Conservation (phyloP, 2,888 invertebrate genomes). For the Sphecodes monilicornis region DNA sequence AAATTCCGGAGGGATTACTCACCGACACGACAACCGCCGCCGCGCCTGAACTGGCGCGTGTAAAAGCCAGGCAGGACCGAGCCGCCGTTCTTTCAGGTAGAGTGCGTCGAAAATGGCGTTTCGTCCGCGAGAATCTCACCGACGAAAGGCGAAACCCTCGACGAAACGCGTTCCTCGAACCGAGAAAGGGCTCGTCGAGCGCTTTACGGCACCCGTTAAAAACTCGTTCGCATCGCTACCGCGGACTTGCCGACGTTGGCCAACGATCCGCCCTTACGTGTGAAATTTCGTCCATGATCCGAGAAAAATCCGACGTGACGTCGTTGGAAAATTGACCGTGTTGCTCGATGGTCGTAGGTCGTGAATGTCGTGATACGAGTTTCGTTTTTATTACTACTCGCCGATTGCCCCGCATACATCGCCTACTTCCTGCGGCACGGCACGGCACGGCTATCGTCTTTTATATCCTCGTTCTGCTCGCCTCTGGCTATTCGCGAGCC, state of each 20-base stretch:
- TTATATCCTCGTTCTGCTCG: conserved; percentile 43
- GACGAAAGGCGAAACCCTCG: conserved; percentile 58
- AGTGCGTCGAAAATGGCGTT: conserved; percentile 46
- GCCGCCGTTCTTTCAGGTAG: conserved; percentile 48
- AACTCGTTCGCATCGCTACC: conserved; percentile 15
- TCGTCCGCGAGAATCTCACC: conserved; percentile 30
- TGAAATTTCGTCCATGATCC: neutral
- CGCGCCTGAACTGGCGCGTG: conserved; percentile 24
- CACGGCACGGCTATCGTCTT: conserved; percentile 24
- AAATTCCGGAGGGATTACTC: conserved; percentile 78
- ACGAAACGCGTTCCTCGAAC: conserved; percentile 48
- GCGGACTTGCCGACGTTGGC: neutral
- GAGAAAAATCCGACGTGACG: neutral
- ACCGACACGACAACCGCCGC: conserved; percentile 50
- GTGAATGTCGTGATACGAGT: conserved; percentile 47
- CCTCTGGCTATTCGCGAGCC: conserved; percentile 11
- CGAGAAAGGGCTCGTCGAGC: conserved; percentile 27
- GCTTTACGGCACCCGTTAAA: conserved; percentile 42
- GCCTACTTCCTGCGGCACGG: conserved; percentile 54
- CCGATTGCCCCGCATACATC: conserved; percentile 49
- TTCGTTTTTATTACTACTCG: conserved; percentile 51
- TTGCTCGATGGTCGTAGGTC: conserved; percentile 41
- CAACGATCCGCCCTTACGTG: neutral
- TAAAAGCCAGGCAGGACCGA: conserved; percentile 42
- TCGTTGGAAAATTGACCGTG: neutral